A percentile compares a stretch with the other conserved stretches of the same genome.
These are phyloP conservation scores for Dipodomys stephensi DNA, from an alignment of 2,113 vertebrate species.

Conservation along the genomic window DNA sequence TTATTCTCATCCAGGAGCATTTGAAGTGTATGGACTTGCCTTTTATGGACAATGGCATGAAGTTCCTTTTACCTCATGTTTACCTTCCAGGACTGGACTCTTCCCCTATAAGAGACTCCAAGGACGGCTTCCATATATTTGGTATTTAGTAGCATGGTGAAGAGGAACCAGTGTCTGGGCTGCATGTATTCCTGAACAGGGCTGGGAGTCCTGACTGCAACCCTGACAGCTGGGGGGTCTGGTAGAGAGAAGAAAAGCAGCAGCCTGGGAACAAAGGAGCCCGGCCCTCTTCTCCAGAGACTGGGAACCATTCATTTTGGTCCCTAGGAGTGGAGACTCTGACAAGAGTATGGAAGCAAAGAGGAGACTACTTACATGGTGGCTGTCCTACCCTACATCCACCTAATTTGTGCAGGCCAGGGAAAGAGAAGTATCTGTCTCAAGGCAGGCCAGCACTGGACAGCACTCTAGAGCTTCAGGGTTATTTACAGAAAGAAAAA, in stretches of 20 bases:
- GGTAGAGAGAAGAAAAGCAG: neutral
- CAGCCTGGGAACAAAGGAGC: neutral
- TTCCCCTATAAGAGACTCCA: neutral
- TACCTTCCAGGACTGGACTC: neutral
- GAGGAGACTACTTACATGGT: constrained; percentile 45
- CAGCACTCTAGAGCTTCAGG: constrained; percentile 64
- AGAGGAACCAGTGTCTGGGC: constrained; percentile 21
- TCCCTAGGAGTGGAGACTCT: constrained; percentile 64
- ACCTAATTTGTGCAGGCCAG: constrained; percentile 29
- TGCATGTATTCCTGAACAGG: neutral
- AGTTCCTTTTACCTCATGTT: neutral
- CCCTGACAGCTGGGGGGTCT: neutral
- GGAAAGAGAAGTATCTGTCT: neutral
- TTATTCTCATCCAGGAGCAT: constrained; percentile 7
- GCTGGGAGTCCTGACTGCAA: neutral
- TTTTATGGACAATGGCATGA: neutral
- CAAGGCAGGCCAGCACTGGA: neutral
- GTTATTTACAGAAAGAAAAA: constrained; percentile 36
- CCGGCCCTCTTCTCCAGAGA: neutral
- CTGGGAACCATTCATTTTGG: constrained; percentile 16
- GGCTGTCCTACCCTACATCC: neutral
- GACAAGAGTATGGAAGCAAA: constrained; percentile 57
- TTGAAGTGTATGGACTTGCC: neutral
- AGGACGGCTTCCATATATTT: neutral
- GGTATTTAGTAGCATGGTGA: neutral